A percentile compares a stretch with the other conserved stretches of the same genome.
phyloP scores from a whole-genome alignment of 2,113 vertebrate species.

The Tetrao urogallus region DNA sequence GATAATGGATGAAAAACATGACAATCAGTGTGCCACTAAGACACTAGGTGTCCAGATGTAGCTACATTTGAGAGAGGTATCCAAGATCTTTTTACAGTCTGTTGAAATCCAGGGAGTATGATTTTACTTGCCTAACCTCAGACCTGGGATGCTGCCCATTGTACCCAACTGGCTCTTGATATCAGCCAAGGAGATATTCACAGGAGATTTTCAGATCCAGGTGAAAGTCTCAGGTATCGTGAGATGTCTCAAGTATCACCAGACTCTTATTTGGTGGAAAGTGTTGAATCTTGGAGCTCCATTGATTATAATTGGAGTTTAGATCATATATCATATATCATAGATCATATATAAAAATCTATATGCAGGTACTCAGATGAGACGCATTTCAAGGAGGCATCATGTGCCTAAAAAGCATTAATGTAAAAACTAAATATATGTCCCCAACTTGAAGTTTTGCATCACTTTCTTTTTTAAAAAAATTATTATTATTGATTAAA shows the following conservation, averaged over 20 bases:
- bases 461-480: neutral
- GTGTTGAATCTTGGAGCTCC: neutral
- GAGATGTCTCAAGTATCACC: neutral
- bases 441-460: neutral
- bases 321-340: too few relatives aligned
- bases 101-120: neutral
- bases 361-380: neutral
- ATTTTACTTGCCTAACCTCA: neutral
- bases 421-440: neutral
- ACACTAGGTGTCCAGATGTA: neutral
- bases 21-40: neutral
- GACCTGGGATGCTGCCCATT: neutral
- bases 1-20: neutral
- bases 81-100: neutral
- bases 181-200: neutral
- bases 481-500: too few relatives aligned
- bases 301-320: neutral
- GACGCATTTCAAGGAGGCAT: neutral
- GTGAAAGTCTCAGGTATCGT: neutral
- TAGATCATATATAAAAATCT: neutral
- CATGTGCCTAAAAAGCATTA: neutral
- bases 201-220: neutral
- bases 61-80: neutral
- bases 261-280: neutral
- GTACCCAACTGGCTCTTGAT: neutral